A percentile compares a stretch with the other conserved stretches of the same genome.
Evolutionary conservation across 37 sponge, comb jelly and placozoan species (phyloP).

Genomic region (Amphimedon queenslandica): DNA sequence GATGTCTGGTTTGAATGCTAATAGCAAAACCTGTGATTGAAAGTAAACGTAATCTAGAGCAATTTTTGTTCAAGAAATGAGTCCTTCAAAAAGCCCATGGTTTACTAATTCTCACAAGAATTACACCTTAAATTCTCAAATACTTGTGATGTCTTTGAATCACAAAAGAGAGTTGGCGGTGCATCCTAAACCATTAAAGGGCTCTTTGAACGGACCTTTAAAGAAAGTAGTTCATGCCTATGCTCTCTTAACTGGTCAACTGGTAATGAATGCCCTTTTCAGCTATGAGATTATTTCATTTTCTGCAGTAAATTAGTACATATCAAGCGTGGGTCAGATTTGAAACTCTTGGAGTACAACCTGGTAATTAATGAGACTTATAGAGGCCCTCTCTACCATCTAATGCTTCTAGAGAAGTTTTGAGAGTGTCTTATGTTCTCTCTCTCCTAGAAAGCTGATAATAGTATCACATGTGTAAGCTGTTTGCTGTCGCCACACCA

Average conservation of each 20-base stretch:
- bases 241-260: conserved; percentile 17
- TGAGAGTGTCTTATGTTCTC: no score
- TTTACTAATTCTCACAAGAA: conserved; percentile 5
- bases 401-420: no score
- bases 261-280: conserved; percentile 20
- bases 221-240: not conserved
- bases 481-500: no score
- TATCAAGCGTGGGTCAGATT: no score
- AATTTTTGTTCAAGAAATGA: conserved; percentile 12
- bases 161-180: conserved; percentile 9
- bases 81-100: conserved; percentile 24
- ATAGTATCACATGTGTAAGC: no score
- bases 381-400: no score
- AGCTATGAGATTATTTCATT: conserved; percentile 22
- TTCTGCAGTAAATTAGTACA: conserved; percentile 22
- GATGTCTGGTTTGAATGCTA: no score
- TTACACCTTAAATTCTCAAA: conserved; percentile 23
- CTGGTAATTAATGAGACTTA: no score
- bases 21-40: not conserved
- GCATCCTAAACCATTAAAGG: conserved; percentile 18
- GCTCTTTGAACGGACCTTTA: not conserved
- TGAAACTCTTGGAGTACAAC: no score
- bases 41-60: conserved; percentile 21
- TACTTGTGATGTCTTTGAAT: not conserved
- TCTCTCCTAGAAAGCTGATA: no score